Evolutionary conservation across 1,140 invertebrate genomes (phyloP).

Genomic region (Drosophila nannoptera): DNA sequence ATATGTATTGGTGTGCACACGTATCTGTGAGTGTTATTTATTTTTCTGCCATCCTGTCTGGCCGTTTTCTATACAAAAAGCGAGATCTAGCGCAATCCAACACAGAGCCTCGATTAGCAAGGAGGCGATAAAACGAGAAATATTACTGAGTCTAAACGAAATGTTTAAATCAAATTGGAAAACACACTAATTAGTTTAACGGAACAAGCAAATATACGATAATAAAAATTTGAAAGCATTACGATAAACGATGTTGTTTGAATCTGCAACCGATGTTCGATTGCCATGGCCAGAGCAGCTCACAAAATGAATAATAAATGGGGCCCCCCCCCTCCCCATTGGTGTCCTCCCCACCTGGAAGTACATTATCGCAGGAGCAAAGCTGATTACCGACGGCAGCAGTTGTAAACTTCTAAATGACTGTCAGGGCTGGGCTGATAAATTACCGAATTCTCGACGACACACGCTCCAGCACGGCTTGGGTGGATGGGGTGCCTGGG

Average conservation of each 20-base stretch:
- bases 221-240: constrained; percentile 56
- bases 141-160: constrained; percentile 51
- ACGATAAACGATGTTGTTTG: constrained; percentile 17
- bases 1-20: constrained; percentile 45
- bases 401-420: constrained; percentile 73
- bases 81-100: constrained; percentile 36
- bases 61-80: constrained; percentile 43
- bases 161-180: constrained; percentile 65
- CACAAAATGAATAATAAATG: constrained; percentile 41
- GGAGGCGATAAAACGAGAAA: constrained; percentile 19
- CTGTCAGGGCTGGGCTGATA: constrained; percentile 58
- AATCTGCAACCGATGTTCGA: not conserved
- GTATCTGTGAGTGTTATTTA: constrained; percentile 53
- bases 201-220: constrained; percentile 36
- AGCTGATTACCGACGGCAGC: constrained; percentile 70
- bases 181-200: constrained; percentile 22
- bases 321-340: no score
- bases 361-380: constrained; percentile 68
- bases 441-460: constrained; percentile 54
- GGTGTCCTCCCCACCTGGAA: constrained; percentile 26
- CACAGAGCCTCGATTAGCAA: constrained; percentile 41
- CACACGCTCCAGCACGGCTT: constrained; percentile 36
- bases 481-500: not conserved
- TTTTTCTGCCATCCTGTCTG: constrained; percentile 43
- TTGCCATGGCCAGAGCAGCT: no score